These are phyloP conservation scores for Nerophis ophidion DNA, from an alignment of 2,113 vertebrate species.

Conservation along the genomic window DNA sequence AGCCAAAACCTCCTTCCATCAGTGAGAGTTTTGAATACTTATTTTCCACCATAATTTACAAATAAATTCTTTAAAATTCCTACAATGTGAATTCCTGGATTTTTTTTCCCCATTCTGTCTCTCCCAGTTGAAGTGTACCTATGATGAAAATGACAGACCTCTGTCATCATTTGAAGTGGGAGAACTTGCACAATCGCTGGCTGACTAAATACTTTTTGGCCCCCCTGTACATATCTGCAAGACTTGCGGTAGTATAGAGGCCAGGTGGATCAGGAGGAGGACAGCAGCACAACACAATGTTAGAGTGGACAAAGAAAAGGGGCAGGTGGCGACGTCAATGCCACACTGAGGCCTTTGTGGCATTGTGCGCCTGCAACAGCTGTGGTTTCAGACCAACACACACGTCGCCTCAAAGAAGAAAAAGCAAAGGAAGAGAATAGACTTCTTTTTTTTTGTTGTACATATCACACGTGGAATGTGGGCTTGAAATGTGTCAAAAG, in stretches of 20 bases:
- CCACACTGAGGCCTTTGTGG: constrained; percentile 59
- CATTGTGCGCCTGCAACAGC: constrained; percentile 59
- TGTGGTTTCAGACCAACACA: constrained; percentile 48
- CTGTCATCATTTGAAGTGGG: too few species aligned
- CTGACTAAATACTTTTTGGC: too few species aligned
- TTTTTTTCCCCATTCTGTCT: too few species aligned
- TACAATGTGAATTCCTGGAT: too few species aligned
- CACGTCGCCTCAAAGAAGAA: constrained; percentile 29
- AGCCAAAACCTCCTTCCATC: too few species aligned
- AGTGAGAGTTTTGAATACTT: too few species aligned
- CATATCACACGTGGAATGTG: background rate
- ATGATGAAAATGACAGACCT: too few species aligned
- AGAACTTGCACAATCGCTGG: too few species aligned
- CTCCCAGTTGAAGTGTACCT: too few species aligned
- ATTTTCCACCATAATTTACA: too few species aligned
- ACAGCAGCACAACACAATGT: constrained; percentile 38
- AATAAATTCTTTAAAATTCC: too few species aligned
- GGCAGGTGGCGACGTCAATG: constrained; percentile 63
- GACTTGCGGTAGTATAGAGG: background rate
- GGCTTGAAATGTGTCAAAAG: background rate
- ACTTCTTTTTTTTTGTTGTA: constrained; percentile 17
- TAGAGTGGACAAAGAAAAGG: constrained; percentile 50
- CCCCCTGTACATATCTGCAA: too few species aligned
- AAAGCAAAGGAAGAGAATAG: constrained; percentile 27
- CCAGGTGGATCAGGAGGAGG: constrained; percentile 36